Evolutionary conservation across 2,797 vertebrate species (phyloP).

Genomic region (Micropoecilia bifurca): DNA sequence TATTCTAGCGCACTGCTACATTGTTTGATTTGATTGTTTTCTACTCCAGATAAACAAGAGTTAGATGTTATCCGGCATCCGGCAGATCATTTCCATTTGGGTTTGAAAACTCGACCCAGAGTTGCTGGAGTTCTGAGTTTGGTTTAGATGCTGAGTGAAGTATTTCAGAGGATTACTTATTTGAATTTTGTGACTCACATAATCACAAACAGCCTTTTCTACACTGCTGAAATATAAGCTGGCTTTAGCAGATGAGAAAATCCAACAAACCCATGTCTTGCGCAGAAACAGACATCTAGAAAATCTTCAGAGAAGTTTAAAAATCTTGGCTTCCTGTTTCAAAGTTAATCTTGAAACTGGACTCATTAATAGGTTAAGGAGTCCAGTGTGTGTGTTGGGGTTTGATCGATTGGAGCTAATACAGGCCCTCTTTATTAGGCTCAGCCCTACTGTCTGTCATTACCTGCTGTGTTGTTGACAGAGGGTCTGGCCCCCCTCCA

Average conservation of each 20-base stretch:
- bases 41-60: neutral
- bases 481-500: conserved; percentile 27
- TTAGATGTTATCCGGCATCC: neutral
- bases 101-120: neutral
- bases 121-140: neutral
- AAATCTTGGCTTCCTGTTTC: neutral
- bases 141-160: neutral
- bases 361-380: conserved; percentile 76
- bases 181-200: neutral
- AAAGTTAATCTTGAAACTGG: conserved; percentile 38
- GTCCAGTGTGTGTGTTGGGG: conserved; percentile 34
- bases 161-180: neutral
- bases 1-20: neutral
- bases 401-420: conserved; percentile 66
- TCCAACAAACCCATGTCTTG: neutral
- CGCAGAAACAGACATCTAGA: neutral
- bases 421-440: conserved; percentile 71
- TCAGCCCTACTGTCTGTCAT: conserved; percentile 41
- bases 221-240: neutral
- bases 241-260: neutral
- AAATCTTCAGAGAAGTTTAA: neutral
- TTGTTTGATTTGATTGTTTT: neutral
- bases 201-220: neutral
- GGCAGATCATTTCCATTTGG: neutral
- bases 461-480: conserved; percentile 59